Conservation (phyloP, 2,888 invertebrate genomes). For the Brachypalpus laphriformis region DNA sequence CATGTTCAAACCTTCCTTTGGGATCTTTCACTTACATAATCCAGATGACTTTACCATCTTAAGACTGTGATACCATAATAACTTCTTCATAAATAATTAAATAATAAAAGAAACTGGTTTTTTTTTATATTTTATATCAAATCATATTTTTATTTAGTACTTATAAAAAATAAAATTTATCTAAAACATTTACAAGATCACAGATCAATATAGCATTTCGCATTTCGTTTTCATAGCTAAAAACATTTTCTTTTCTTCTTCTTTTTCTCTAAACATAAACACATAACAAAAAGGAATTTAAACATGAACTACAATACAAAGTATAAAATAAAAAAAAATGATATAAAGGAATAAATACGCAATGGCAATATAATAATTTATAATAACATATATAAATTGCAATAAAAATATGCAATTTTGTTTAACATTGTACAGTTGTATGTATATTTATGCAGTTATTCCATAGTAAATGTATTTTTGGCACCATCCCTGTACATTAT, state of each 20-base stretch:
- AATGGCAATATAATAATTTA: constrained; percentile 56
- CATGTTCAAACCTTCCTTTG: too few relatives aligned
- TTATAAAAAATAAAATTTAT: constrained; percentile 33
- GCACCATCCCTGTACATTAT: constrained; percentile 84
- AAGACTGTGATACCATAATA: too few relatives aligned
- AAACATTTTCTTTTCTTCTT: constrained; percentile 8
- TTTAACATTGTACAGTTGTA: neutral
- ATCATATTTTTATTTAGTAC: constrained; percentile 40
- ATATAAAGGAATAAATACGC: constrained; percentile 58
- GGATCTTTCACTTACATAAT: too few relatives aligned
- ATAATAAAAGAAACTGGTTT: too few relatives aligned
- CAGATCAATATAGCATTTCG: constrained; percentile 64
- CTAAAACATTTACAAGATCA: constrained; percentile 61
- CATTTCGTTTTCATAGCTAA: constrained; percentile 31
- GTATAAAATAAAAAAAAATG: neutral
- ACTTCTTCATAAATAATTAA: too few relatives aligned
- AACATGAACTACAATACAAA: too few relatives aligned
- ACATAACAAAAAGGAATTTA: neutral
- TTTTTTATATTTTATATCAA: neutral
- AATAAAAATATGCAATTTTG: constrained; percentile 13
- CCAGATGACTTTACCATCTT: too few relatives aligned
- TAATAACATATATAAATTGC: constrained; percentile 17
- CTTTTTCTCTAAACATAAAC: constrained; percentile 1
- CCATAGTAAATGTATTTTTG: constrained; percentile 83
- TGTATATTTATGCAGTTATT: constrained; percentile 27